phyloP scores from a whole-genome alignment of 2,888 invertebrate species.

The Strigamia crassipes region DNA sequence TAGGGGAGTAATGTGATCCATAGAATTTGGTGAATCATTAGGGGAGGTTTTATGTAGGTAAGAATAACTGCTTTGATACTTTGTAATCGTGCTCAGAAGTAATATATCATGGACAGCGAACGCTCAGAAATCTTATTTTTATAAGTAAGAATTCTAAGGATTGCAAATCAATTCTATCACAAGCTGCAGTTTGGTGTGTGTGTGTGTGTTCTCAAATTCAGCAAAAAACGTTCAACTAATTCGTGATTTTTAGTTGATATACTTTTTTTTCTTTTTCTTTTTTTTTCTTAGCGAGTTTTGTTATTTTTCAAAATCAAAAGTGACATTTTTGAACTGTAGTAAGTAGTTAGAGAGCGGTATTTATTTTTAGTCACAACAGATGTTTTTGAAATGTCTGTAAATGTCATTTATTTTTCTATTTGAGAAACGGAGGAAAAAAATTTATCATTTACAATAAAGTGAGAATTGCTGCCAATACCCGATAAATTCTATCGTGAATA shows the following conservation, averaged over 20 bases:
- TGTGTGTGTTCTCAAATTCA: too few species aligned
- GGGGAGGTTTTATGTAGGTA: neutral
- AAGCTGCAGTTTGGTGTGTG: too few species aligned
- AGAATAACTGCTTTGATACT: neutral
- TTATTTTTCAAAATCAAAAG: neutral
- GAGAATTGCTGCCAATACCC: neutral
- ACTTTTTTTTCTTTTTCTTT: neutral
- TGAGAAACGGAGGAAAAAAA: neutral
- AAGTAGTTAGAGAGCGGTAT: neutral
- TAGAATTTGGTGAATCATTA: constrained; percentile 17
- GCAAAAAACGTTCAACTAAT: neutral
- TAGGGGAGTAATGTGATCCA: constrained; percentile 28
- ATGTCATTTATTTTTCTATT: neutral
- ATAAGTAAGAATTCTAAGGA: too few species aligned
- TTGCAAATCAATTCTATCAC: too few species aligned
- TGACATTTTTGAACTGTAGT: neutral
- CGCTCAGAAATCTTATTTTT: neutral
- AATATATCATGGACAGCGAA: neutral
- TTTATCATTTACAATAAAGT: neutral
- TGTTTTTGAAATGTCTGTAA: neutral
- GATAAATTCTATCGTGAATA: neutral
- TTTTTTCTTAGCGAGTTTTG: neutral
- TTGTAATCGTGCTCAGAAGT: too few species aligned
- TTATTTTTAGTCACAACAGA: constrained; percentile 1
- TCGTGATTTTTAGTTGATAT: too few species aligned